Percentiles rank a stretch among this genome's conserved stretches.
Evolutionary conservation across 2,888 invertebrate species (phyloP).

Genomic region (Megaustenia siamemsis): DNA sequence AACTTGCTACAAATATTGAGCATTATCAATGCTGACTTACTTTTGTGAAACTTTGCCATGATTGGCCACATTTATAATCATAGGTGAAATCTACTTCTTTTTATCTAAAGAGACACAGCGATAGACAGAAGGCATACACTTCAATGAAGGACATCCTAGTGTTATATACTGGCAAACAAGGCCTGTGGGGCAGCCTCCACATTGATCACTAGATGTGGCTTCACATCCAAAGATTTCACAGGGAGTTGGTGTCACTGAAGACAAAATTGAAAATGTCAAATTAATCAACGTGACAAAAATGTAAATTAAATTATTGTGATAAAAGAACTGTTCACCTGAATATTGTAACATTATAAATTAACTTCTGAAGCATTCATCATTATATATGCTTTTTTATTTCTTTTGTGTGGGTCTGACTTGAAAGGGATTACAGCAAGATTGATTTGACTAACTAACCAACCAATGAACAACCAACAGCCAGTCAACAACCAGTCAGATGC

Average conservation of each 20-base stretch:
- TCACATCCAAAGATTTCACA: slow-evolving; percentile 6
- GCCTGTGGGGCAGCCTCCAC: slow-evolving; percentile 8
- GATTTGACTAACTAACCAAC: too few relatives aligned
- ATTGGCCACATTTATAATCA: not conserved
- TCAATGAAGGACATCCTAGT: not conserved
- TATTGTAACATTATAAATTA: too few relatives aligned
- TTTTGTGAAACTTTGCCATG: not conserved
- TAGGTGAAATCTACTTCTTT: slow-evolving; percentile 5
- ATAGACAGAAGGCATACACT: not conserved
- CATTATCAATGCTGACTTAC: not conserved
- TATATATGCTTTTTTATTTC: too few relatives aligned
- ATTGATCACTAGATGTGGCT: slow-evolving; percentile 11
- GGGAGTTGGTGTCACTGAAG: slow-evolving; percentile 4
- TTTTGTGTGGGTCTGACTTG: too few relatives aligned
- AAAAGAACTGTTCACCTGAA: too few relatives aligned
- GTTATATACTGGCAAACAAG: not conserved
- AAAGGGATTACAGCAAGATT: too few relatives aligned
- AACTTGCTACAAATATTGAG: not conserved
- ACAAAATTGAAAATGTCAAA: too few relatives aligned
- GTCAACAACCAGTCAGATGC: too few relatives aligned
- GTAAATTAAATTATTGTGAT: too few relatives aligned
- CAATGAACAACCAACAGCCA: too few relatives aligned
- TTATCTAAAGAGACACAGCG: slow-evolving; percentile 9
- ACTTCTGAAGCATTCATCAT: too few relatives aligned
- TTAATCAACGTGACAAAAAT: too few relatives aligned